These are phyloP conservation scores for Epirrhoe alternata DNA, from an alignment of 2,888 invertebrate genomes.

Conservation along the genomic window DNA sequence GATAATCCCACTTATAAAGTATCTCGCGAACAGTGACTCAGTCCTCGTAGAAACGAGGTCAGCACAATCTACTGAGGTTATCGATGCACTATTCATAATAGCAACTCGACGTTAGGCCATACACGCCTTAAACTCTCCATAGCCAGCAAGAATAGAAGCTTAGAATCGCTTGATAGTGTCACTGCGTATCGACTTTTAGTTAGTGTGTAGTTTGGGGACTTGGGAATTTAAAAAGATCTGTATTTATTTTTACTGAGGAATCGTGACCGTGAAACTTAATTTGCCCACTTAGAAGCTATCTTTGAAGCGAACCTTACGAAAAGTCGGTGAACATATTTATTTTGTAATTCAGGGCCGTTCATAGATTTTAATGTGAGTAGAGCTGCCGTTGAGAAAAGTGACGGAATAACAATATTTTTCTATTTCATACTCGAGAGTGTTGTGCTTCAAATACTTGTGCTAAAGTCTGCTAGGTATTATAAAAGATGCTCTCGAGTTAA, in stretches of 20 bases:
- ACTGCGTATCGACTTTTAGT: not conserved
- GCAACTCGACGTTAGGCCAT: not conserved
- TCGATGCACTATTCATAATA: not conserved
- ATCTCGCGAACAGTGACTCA: conserved; percentile 19
- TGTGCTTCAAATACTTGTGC: not conserved
- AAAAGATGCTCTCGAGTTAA: conserved; percentile 26
- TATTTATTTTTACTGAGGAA: not conserved
- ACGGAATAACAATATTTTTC: not conserved
- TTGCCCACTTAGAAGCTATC: not conserved
- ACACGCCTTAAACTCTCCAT: no score
- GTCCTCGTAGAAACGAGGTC: not conserved
- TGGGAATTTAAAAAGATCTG: not conserved
- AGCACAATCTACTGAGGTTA: conserved; percentile 5
- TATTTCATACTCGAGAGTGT: not conserved
- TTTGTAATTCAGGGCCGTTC: not conserved
- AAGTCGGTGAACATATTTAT: no score
- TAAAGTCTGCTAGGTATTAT: conserved; percentile 15
- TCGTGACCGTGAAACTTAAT: not conserved
- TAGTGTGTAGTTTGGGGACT: not conserved
- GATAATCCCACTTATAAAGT: conserved; percentile 32
- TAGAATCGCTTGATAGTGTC: not conserved
- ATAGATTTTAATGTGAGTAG: not conserved
- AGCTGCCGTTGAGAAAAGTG: not conserved
- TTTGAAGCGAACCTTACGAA: no score
- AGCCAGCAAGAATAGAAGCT: not conserved